A percentile compares a stretch with the other conserved stretches of the same genome.
Conservation (phyloP, 2,113 vertebrate species). For the Paramisgurnus dabryanus region DNA sequence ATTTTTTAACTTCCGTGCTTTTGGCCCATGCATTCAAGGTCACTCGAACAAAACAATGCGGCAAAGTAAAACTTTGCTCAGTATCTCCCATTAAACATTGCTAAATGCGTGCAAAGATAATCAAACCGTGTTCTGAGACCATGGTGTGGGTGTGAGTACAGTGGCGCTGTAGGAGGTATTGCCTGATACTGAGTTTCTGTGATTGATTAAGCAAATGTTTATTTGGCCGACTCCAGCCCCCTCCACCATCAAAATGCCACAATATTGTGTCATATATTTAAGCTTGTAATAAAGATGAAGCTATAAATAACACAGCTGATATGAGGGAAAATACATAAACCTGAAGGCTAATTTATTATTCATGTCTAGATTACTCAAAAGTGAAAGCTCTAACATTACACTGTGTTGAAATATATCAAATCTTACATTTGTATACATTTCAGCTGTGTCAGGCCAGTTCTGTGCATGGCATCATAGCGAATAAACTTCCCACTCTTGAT, state of each 20-base stretch:
- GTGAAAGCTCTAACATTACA: constrained; percentile 41
- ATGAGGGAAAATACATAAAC: constrained; percentile 67
- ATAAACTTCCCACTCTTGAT: background rate
- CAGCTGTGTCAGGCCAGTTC: constrained; percentile 36
- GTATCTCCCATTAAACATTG: constrained; percentile 61
- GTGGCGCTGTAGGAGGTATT: constrained; percentile 47
- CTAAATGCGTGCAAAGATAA: constrained; percentile 64
- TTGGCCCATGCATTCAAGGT: constrained; percentile 59
- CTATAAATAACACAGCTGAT: constrained; percentile 67
- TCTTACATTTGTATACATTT: constrained; percentile 44
- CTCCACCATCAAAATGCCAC: constrained; percentile 66
- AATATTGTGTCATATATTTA: constrained; percentile 70
- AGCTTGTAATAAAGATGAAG: constrained; percentile 66
- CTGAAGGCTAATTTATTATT: constrained; percentile 72
- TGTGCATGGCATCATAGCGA: background rate
- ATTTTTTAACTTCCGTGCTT: constrained; percentile 49
- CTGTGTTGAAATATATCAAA: constrained; percentile 50
- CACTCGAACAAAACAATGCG: constrained; percentile 64
- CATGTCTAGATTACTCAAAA: constrained; percentile 72
- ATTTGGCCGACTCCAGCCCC: constrained; percentile 58
- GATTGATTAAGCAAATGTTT: constrained; percentile 74
- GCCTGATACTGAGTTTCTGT: constrained; percentile 59
- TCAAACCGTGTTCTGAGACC: constrained; percentile 33
- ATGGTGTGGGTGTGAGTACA: constrained; percentile 16
- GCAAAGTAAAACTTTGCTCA: constrained; percentile 53